phyloP scores from a whole-genome alignment of 2,797 vertebrate genomes.

The Phataginus tetradactyla region DNA sequence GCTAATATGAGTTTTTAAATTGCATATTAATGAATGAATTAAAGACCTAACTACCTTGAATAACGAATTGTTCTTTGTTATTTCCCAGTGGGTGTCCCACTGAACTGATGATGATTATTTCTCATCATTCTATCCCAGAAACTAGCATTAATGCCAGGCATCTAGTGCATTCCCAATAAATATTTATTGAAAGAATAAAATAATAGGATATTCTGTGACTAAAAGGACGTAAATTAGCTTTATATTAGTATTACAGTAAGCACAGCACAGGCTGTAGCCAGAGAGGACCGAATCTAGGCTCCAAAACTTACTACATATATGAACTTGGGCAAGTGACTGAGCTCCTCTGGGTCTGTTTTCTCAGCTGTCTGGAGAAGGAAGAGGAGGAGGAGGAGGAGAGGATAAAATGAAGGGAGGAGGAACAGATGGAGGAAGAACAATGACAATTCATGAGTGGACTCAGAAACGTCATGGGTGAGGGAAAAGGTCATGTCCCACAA shows the following conservation, averaged over 20 bases:
- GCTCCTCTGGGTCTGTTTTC: neutral
- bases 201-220: neutral
- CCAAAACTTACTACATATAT: neutral
- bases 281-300: neutral
- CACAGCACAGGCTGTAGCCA: neutral
- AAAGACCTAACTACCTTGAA: neutral
- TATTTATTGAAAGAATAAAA: slow-evolving; percentile 22
- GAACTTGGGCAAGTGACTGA: neutral
- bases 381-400: neutral
- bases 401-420: neutral
- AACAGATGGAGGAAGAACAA: neutral
- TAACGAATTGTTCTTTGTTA: neutral
- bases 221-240: neutral
- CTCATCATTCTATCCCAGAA: neutral
- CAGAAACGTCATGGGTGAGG: neutral
- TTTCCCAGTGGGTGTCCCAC: neutral
- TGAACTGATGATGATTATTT: neutral
- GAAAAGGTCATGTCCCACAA: neutral
- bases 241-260: neutral
- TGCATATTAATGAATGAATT: neutral
- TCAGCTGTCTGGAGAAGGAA: neutral
- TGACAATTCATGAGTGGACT: neutral
- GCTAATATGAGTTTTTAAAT: neutral
- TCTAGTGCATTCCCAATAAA: neutral
- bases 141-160: neutral